These are phyloP conservation scores for Rhodophaea formosa DNA, from an alignment of 2,888 invertebrate genomes.

Conservation along the genomic window DNA sequence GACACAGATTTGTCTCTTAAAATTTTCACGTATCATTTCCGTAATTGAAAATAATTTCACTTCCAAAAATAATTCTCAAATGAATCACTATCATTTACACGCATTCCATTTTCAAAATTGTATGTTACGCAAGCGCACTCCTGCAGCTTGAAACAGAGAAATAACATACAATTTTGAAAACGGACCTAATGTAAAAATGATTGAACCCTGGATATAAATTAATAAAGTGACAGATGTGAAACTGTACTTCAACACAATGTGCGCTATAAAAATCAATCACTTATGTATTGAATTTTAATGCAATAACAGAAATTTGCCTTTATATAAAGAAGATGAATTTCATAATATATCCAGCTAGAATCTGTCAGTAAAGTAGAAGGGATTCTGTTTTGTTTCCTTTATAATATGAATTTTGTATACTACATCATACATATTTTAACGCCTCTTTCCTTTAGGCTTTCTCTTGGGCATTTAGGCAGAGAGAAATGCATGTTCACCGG, in stretches of 20 bases:
- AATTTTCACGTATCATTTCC: background rate
- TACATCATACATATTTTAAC: too few species aligned
- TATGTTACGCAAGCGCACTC: background rate
- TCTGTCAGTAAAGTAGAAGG: too few species aligned
- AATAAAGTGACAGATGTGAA: background rate
- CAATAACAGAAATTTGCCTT: too few species aligned
- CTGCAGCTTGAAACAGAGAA: background rate
- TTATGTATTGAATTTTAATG: too few species aligned
- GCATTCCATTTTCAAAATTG: constrained; percentile 1
- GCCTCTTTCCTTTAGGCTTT: too few species aligned
- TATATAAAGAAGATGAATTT: too few species aligned
- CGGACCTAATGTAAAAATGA: constrained; percentile 14
- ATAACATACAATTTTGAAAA: constrained; percentile 12
- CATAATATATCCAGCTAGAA: too few species aligned
- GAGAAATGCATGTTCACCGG: too few species aligned
- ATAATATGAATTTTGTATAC: too few species aligned
- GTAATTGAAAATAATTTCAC: constrained; percentile 1
- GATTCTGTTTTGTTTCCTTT: too few species aligned
- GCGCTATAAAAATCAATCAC: too few species aligned
- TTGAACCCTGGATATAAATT: constrained; percentile 2
- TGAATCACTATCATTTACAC: constrained; percentile 14
- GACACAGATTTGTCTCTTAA: background rate
- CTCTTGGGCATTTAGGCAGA: too few species aligned
- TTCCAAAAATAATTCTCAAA: background rate
- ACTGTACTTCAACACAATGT: background rate